These are phyloP conservation scores for Chaetops frenatus DNA, from an alignment of 2,113 vertebrate species.

Conservation along the genomic window DNA sequence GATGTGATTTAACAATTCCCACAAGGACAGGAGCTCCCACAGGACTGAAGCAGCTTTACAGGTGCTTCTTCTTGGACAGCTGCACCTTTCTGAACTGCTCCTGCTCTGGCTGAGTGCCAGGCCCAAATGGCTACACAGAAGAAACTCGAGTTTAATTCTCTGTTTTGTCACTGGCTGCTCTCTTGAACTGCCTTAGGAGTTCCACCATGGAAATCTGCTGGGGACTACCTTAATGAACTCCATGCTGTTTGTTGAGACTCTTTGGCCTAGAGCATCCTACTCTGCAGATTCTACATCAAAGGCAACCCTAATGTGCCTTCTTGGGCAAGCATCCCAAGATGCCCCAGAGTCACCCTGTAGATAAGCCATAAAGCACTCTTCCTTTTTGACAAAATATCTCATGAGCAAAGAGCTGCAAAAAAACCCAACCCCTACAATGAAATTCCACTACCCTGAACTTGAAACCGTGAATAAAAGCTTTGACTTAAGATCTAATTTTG, in stretches of 20 bases:
- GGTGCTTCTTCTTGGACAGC: background rate
- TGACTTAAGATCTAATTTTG: constrained; percentile 19
- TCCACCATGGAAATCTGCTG: background rate
- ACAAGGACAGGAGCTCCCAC: background rate
- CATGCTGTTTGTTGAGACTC: background rate
- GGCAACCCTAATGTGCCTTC: background rate
- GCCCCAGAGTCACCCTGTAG: background rate
- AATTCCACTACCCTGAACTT: background rate
- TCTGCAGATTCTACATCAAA: background rate
- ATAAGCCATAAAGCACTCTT: background rate
- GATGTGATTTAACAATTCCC: background rate
- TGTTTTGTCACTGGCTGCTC: background rate
- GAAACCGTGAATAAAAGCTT: constrained; percentile 16
- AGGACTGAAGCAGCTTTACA: background rate
- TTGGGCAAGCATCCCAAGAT: background rate
- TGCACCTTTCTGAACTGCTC: background rate
- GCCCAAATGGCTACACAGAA: background rate
- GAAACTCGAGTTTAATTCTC: background rate
- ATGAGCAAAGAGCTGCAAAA: background rate
- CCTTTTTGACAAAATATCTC: background rate
- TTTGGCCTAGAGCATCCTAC: background rate
- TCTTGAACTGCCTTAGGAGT: background rate
- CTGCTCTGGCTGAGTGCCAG: background rate
- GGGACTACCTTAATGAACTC: background rate
- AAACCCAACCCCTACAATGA: background rate